Base-by-base conservation (phyloP, 2,888 invertebrate genomes). In the Harpalus rubripes region DNA sequence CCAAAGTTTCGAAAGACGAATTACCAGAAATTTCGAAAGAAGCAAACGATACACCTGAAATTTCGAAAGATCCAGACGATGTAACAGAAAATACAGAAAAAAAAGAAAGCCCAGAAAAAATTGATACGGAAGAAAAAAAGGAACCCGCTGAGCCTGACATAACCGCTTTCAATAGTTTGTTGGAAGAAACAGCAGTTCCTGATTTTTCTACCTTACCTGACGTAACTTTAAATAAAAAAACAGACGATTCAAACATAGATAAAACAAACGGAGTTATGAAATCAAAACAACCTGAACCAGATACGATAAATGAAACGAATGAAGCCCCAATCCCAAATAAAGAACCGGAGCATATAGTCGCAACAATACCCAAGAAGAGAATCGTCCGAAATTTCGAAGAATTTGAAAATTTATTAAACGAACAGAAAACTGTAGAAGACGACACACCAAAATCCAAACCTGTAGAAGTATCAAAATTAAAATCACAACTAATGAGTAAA, bases 131-230 rank as follows among this genome's bases (percentile, higher is more conserved):
- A 59, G 82, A 56, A 61, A 82, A 85, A 15, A 85, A 85, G 32
- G 86, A 87, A 85, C 68, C 85, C 8, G 87, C 88, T 5, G 87
- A 88, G 78, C 87, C 89, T 7, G 89, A 93, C 80, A 90, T 93
- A 79, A 92, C 92, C 6, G 92, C 94, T 86, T 94, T 95, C 65
- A 93, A 94, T 59, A 93, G 93, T 87, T 89, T 95, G 74, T 91
- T 95, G 81, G 93, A 93, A 87, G 93, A 93, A 88, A 94, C 95
- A 0, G 90, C 91, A 15, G 92, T 94, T 12, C 94, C 95, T 0
- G 92, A 93, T 85, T 88, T 95, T 85, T 1, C 94, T 0, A 91
- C 92, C 15, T 90, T 93, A 5, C 93, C 94, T 7, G 92, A 92
- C 74, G 41, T 44, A 44, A 44, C 4, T 44, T 32, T 86, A 18